Conservation (phyloP, 2,797 vertebrate species). For the Oryzias sinensis region DNA sequence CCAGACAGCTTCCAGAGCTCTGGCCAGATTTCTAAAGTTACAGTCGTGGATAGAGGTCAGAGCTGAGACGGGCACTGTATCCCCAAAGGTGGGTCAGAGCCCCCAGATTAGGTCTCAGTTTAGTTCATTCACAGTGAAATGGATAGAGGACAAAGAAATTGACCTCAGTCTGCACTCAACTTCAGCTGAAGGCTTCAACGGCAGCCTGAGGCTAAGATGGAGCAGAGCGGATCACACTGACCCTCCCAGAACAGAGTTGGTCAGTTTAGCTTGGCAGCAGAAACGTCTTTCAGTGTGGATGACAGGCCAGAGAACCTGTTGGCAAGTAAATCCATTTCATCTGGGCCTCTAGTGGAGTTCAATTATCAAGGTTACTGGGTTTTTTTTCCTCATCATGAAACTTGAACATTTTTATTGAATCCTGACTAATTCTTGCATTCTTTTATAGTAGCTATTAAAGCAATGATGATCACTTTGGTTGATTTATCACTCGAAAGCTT, state of each 20-base stretch:
- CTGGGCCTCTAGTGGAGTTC: background rate
- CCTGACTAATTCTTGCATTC: too few species aligned
- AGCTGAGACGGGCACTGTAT: conserved; percentile 17
- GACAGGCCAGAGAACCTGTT: background rate
- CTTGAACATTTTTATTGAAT: too few species aligned
- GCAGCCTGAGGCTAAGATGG: conserved; percentile 10
- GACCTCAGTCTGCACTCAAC: conserved; percentile 28
- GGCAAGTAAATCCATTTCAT: background rate
- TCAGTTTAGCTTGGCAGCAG: conserved; percentile 9
- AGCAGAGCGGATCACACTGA: conserved; percentile 5
- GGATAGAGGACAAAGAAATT: conserved; percentile 27
- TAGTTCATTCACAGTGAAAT: conserved; percentile 39
- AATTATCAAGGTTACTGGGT: too few species aligned
- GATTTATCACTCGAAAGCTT: too few species aligned
- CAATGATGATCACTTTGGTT: too few species aligned
- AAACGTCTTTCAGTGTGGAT: conserved; percentile 6
- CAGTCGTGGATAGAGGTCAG: conserved; percentile 45
- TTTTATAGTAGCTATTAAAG: too few species aligned
- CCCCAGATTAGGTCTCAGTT: conserved; percentile 42
- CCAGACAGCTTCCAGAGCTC: conserved; percentile 40
- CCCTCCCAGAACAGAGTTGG: conserved; percentile 21
- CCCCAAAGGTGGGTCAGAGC: conserved; percentile 9
- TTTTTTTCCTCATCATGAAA: background rate
- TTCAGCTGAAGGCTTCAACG: conserved; percentile 10
- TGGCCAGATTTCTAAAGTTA: conserved; percentile 53